Evolutionary conservation across 2,113 vertebrate species (phyloP).

Genomic region (Candoia aspera): DNA sequence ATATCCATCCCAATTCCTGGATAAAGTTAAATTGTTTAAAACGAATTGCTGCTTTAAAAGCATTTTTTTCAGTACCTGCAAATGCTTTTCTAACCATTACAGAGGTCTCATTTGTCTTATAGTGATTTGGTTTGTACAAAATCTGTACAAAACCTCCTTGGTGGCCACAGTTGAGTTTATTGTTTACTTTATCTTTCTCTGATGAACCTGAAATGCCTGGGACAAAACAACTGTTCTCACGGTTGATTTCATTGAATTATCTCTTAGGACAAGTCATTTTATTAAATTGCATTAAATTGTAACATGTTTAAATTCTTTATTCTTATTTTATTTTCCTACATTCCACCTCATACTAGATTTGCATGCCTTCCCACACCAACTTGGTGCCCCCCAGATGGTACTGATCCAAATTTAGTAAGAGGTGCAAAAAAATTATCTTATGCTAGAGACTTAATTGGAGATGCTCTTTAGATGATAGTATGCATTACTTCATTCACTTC

Average conservation of each 20-base stretch:
- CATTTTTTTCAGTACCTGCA: not conserved
- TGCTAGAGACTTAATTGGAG: not conserved
- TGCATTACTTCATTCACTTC: not conserved
- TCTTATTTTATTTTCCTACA: not conserved
- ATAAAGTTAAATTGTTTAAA: not conserved
- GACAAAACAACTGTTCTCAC: not conserved
- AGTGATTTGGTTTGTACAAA: not conserved
- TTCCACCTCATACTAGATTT: not conserved
- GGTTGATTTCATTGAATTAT: not conserved
- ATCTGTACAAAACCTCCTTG: not conserved
- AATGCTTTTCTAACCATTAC: not conserved
- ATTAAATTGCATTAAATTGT: not conserved
- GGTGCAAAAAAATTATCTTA: not conserved
- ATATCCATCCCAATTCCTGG: not conserved
- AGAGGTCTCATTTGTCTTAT: not conserved
- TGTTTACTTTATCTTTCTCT: not conserved
- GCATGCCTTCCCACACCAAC: not conserved
- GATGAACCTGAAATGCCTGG: not conserved
- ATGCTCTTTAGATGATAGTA: not conserved
- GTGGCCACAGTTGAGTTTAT: not conserved
- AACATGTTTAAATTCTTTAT: not conserved
- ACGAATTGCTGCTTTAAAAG: not conserved
- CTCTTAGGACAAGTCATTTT: not conserved
- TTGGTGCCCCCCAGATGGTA: not conserved
- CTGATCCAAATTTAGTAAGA: not conserved